Conservation (phyloP, 2,113 vertebrate species). For the Gymnocephalus cernua region DNA sequence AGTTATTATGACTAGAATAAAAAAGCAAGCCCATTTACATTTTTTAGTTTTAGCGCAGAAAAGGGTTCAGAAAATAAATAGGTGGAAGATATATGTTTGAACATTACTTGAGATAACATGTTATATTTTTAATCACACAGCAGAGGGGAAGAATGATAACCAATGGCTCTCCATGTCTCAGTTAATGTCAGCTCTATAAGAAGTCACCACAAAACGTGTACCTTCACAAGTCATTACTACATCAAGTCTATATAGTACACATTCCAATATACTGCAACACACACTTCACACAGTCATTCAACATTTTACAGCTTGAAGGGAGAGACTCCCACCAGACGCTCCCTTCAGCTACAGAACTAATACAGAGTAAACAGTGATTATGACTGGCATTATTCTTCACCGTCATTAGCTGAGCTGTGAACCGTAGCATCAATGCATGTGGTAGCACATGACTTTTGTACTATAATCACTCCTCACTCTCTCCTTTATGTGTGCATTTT, state of each 20-base stretch:
- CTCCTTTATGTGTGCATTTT: constrained; percentile 13
- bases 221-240: constrained; percentile 12
- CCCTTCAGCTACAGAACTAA: constrained; percentile 20
- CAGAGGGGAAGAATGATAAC: neutral
- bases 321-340: constrained; percentile 35
- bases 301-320: constrained; percentile 59
- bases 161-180: neutral
- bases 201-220: constrained; percentile 14
- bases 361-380: constrained; percentile 39
- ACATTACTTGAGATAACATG: neutral
- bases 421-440: neutral
- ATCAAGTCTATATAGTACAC: constrained; percentile 36
- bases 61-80: neutral
- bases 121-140: neutral
- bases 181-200: neutral
- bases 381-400: constrained; percentile 37
- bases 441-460: constrained; percentile 7
- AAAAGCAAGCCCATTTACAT: neutral
- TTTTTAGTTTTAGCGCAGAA: neutral
- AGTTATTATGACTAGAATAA: neutral
- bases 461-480: neutral
- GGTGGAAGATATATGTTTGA: neutral
- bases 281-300: constrained; percentile 66
- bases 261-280: constrained; percentile 25
- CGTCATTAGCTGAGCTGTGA: constrained; percentile 1